Evolutionary conservation across 1,140 invertebrate genomes (phyloP).

Genomic region (Piezodorus guildinii): DNA sequence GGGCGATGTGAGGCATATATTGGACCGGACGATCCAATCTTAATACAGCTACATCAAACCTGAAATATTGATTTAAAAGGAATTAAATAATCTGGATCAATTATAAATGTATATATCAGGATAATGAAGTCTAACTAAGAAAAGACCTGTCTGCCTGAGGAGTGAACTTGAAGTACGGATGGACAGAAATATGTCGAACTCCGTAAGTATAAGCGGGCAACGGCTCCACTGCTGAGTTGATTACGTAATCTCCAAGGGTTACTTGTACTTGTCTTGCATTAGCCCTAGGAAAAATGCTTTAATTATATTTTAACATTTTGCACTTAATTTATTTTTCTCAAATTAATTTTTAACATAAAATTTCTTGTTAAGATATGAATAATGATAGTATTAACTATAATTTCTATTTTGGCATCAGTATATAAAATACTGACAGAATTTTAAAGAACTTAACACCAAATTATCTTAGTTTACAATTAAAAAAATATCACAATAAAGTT

Average conservation of each 20-base stretch:
- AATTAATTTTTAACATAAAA: too few species aligned
- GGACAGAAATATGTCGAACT: slow-evolving; percentile 75
- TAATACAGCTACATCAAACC: slow-evolving; percentile 86
- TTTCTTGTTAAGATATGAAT: too few species aligned
- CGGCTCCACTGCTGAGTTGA: slow-evolving; percentile 82
- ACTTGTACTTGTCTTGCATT: slow-evolving; percentile 80
- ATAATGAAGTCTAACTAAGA: neutral
- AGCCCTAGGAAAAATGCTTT: slow-evolving; percentile 42
- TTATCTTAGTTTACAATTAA: too few species aligned
- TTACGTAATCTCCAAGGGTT: slow-evolving; percentile 84
- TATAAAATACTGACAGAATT: too few species aligned
- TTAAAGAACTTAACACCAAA: too few species aligned
- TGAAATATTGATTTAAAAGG: neutral
- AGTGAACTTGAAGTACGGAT: slow-evolving; percentile 91
- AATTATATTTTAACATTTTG: too few species aligned
- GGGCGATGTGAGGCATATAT: slow-evolving; percentile 82
- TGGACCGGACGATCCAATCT: slow-evolving; percentile 76
- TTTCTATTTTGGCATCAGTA: too few species aligned
- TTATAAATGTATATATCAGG: too few species aligned
- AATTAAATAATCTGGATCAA: too few species aligned
- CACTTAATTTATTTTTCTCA: too few species aligned
- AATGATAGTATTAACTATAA: too few species aligned
- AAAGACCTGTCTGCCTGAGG: slow-evolving; percentile 47
- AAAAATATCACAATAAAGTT: too few species aligned
- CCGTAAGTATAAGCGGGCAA: slow-evolving; percentile 82